Evolutionary conservation across 1,140 invertebrate species (phyloP).

Genomic region (Saccostrea cuccullata): DNA sequence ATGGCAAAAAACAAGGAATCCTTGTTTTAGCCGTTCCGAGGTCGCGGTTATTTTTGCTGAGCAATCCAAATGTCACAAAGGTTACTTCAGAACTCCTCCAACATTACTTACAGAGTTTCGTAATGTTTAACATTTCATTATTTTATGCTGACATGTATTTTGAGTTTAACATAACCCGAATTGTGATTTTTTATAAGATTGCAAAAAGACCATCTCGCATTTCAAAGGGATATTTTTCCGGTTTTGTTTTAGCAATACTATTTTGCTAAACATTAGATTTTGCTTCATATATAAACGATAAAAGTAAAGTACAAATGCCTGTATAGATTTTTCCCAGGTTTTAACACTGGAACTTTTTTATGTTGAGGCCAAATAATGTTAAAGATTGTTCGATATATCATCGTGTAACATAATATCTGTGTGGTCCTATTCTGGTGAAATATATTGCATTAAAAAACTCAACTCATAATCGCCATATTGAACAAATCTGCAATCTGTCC

Average conservation of each 20-base stretch:
- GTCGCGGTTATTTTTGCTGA: slow-evolving; percentile 33
- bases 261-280: not conserved
- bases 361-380: no score
- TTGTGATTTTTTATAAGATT: slow-evolving; percentile 4
- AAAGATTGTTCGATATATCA: not conserved
- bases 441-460: slow-evolving; percentile 4
- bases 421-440: slow-evolving; percentile 20
- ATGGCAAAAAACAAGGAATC: slow-evolving; percentile 2
- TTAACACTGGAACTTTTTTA: not conserved
- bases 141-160: not conserved
- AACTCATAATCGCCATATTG: not conserved
- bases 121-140: not conserved
- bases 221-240: slow-evolving; percentile 11
- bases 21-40: slow-evolving; percentile 14
- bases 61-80: slow-evolving; percentile 22
- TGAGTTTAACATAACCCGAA: not conserved
- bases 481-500: slow-evolving; percentile 2
- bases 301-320: not conserved
- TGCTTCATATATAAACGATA: not conserved
- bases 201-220: not conserved
- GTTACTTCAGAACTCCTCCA: not conserved
- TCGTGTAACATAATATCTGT: not conserved
- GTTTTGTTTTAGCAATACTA: not conserved
- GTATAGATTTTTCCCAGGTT: not conserved
- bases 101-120: not conserved